A percentile compares a stretch with the other conserved stretches of the same genome.
Conservation (phyloP, 2,797 vertebrate species). For the Basileuterus tristriatus region DNA sequence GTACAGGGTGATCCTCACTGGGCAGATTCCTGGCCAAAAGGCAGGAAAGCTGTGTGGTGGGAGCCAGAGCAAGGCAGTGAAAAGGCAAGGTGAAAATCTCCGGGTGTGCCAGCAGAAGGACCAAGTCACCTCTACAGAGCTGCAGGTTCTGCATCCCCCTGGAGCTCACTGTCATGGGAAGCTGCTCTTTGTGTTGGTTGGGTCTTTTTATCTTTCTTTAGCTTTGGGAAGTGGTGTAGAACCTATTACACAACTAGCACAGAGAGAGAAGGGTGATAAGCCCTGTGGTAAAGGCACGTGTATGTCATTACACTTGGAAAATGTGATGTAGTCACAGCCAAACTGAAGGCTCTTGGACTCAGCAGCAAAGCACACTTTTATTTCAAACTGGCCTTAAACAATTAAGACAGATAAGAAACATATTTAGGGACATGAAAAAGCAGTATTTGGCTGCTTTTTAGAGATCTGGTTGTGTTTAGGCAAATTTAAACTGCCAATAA, state of each 20-base stretch:
- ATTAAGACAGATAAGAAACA: not conserved
- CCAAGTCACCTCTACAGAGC: not conserved
- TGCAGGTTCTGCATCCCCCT: not conserved
- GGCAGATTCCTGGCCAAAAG: not conserved
- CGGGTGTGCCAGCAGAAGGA: not conserved
- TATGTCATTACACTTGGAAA: not conserved
- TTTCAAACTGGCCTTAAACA: not conserved
- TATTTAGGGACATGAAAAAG: not conserved
- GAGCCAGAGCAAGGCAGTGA: not conserved
- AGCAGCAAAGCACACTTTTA: not conserved
- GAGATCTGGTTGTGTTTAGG: not conserved
- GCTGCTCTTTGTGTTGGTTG: not conserved
- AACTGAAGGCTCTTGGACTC: not conserved
- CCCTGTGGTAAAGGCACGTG: not conserved
- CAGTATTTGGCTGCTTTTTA: not conserved
- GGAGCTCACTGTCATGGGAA: fast-evolving
- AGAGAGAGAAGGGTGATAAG: not conserved
- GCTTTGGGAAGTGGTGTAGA: not conserved
- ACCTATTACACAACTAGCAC: not conserved
- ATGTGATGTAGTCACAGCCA: not conserved
- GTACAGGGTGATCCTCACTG: not conserved
- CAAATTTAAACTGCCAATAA: not conserved
- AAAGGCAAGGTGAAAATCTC: not conserved
- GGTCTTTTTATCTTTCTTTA: not conserved
- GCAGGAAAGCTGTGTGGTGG: not conserved